These are phyloP conservation scores for Helostoma temminkii DNA, from an alignment of 2,797 vertebrate genomes.

Conservation along the genomic window DNA sequence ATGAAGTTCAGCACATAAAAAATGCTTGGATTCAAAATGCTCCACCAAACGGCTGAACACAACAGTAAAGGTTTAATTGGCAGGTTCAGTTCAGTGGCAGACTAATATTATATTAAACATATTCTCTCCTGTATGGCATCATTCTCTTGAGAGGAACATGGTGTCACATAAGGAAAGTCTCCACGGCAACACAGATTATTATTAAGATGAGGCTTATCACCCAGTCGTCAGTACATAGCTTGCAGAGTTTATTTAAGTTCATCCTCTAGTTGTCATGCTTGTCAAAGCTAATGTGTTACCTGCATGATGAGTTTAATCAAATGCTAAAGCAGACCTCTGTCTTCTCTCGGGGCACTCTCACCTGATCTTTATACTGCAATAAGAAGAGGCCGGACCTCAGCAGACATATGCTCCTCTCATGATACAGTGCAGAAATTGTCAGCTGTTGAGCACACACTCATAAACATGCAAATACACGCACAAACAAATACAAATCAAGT, in stretches of 20 bases:
- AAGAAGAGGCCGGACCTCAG: slow-evolving; percentile 57
- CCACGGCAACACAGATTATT: slow-evolving; percentile 29
- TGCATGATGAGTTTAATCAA: slow-evolving; percentile 55
- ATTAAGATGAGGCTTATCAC: slow-evolving; percentile 18
- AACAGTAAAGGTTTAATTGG: too few relatives aligned
- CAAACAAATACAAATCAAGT: slow-evolving; percentile 11
- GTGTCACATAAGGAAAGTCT: slow-evolving; percentile 5
- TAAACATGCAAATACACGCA: slow-evolving; percentile 21
- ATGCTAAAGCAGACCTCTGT: slow-evolving; percentile 42
- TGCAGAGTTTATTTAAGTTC: slow-evolving; percentile 34
- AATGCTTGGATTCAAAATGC: too few relatives aligned
- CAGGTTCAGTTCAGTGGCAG: too few relatives aligned
- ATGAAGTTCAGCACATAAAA: too few relatives aligned
- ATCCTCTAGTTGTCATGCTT: slow-evolving; percentile 16
- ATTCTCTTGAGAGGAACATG: slow-evolving; percentile 18
- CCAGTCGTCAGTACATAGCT: slow-evolving; percentile 11
- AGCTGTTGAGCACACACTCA: slow-evolving; percentile 23
- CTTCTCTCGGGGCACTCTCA: slow-evolving; percentile 40
- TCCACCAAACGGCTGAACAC: too few relatives aligned
- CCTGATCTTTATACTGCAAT: slow-evolving; percentile 64
- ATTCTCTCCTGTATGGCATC: slow-evolving; percentile 7
- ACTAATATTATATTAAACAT: not conserved
- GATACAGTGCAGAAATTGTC: slow-evolving; percentile 29
- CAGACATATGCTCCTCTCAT: slow-evolving; percentile 49
- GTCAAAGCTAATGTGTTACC: slow-evolving; percentile 33